A percentile compares a stretch with the other conserved stretches of the same genome.
These are phyloP conservation scores for Paragorgia papillata DNA, from an alignment of 92 coral and sea anemone genomes.

Conservation along the genomic window DNA sequence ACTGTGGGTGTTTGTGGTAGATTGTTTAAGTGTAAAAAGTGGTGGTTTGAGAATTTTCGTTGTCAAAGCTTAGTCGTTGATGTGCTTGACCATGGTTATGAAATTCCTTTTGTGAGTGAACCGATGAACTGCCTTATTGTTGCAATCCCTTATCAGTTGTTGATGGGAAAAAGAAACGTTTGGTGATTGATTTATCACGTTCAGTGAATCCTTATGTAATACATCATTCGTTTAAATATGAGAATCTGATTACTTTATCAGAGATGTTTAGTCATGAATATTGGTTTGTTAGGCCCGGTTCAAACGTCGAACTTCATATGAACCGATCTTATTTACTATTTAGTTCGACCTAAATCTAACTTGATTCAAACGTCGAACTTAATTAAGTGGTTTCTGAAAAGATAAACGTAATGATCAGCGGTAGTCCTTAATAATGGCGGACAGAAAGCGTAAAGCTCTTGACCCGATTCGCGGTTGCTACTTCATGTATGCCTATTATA, in stretches of 20 bases:
- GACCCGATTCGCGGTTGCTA: too few species aligned
- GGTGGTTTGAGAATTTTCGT: too few species aligned
- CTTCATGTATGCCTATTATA: too few species aligned
- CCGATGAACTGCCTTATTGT: slow-evolving; percentile 50
- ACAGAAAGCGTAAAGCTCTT: too few species aligned
- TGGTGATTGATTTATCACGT: slow-evolving; percentile 62
- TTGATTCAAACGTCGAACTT: too few species aligned
- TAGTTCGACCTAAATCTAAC: too few species aligned
- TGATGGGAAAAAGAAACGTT: slow-evolving; percentile 56
- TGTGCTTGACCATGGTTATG: slow-evolving; percentile 33
- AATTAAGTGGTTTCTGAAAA: too few species aligned
- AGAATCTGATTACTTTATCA: slow-evolving; percentile 53
- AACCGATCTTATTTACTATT: too few species aligned
- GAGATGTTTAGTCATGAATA: slow-evolving; percentile 47
- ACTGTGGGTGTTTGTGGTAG: slow-evolving; percentile 51
- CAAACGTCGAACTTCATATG: too few species aligned
- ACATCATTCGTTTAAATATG: slow-evolving; percentile 55
- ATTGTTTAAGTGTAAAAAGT: slow-evolving; percentile 16
- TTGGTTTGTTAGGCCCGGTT: slow-evolving; percentile 64
- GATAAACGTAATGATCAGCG: too few species aligned
- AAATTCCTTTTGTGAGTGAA: too few species aligned
- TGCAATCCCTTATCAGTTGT: slow-evolving; percentile 64
- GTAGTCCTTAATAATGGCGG: too few species aligned
- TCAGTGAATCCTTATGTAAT: slow-evolving; percentile 53
- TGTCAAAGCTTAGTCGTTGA: slow-evolving; percentile 47